These are phyloP conservation scores for Drosophila suzukii DNA, from an alignment of 1,140 invertebrate species.

Conservation along the genomic window DNA sequence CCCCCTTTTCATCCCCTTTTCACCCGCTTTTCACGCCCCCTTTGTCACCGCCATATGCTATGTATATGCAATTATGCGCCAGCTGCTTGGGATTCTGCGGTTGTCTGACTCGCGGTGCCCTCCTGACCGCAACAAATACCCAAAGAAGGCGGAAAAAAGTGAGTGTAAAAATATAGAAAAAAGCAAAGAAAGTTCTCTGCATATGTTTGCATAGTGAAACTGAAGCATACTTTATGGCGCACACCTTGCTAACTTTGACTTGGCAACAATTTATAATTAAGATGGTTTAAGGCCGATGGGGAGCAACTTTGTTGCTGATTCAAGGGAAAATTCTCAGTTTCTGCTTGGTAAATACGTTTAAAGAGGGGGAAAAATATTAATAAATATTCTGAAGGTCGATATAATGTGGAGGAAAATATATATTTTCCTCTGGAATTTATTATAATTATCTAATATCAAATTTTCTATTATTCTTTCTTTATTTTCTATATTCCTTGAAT, in stretches of 20 bases:
- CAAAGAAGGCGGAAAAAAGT: slow-evolving; percentile 25
- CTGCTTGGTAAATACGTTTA: neutral
- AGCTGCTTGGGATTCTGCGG: slow-evolving; percentile 55
- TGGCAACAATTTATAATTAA: slow-evolving; percentile 69
- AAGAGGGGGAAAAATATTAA: neutral
- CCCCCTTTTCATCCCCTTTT: neutral
- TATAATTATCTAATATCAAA: no score
- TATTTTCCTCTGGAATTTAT: no score
- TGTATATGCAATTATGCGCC: slow-evolving; percentile 59
- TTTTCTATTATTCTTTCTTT: no score
- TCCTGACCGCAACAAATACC: slow-evolving; percentile 55
- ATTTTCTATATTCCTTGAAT: no score
- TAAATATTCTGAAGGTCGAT: no score
- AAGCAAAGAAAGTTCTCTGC: neutral
- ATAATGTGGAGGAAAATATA: no score
- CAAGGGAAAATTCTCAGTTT: neutral
- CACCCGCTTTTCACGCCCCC: neutral
- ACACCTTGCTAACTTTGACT: slow-evolving; percentile 65
- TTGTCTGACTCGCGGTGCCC: slow-evolving; percentile 52
- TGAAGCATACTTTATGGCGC: slow-evolving; percentile 61
- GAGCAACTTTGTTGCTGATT: slow-evolving; percentile 32
- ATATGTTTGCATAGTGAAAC: slow-evolving; percentile 36
- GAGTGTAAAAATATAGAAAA: slow-evolving; percentile 11
- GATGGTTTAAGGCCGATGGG: slow-evolving; percentile 29
- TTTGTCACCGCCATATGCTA: slow-evolving; percentile 48